phyloP scores from a whole-genome alignment of 2,888 invertebrate species.

The Schizaphis graminum region DNA sequence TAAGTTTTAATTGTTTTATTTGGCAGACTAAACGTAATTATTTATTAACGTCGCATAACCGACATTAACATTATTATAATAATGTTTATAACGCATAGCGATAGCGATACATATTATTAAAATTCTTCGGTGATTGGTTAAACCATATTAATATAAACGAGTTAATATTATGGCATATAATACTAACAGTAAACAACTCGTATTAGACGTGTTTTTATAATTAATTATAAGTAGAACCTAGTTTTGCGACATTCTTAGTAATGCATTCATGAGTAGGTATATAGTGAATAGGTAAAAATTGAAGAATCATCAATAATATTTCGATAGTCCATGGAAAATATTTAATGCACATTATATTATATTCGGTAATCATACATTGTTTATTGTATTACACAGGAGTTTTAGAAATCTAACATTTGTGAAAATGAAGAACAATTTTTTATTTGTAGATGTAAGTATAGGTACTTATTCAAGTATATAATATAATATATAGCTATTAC shows the following conservation, averaged over 20 bases:
- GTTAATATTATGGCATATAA: neutral
- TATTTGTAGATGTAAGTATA: neutral
- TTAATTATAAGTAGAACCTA: neutral
- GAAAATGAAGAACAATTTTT: neutral
- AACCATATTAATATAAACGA: neutral
- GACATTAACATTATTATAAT: neutral
- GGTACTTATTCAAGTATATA: neutral
- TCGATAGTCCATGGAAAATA: neutral
- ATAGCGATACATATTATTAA: neutral
- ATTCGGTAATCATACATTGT: neutral
- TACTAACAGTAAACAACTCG: neutral
- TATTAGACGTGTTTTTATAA: neutral
- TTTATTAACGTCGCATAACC: neutral
- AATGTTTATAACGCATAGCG: neutral
- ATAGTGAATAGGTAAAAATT: neutral
- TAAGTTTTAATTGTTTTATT: neutral
- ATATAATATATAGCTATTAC: neutral
- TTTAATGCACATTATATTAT: neutral
- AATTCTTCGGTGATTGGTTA: neutral
- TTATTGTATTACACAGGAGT: neutral
- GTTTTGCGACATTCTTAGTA: neutral
- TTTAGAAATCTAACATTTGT: too few species aligned
- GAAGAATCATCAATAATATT: neutral
- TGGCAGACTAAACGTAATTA: neutral
- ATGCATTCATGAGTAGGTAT: neutral